Conservation (phyloP, 2,113 vertebrate genomes). For the Hippocampus comes region DNA sequence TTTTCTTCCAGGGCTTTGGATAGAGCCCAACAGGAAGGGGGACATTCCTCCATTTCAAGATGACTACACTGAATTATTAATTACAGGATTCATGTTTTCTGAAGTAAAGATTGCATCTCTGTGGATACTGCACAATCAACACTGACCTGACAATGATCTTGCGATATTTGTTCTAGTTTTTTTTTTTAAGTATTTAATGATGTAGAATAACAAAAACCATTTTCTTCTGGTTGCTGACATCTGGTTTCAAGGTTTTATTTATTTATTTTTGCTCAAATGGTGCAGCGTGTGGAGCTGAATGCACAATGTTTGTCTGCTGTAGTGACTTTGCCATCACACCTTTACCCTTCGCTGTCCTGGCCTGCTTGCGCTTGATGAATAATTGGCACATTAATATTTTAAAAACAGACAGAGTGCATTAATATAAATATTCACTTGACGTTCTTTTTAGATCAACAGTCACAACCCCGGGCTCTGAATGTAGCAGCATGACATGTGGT, state of each 20-base stretch:
- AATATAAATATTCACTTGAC: slow-evolving; percentile 66
- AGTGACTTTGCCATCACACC: slow-evolving; percentile 46
- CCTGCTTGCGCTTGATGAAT: slow-evolving; percentile 44
- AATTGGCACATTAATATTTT: slow-evolving; percentile 65
- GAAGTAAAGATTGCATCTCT: slow-evolving; percentile 40
- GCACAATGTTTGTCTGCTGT: slow-evolving; percentile 31
- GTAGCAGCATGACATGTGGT: slow-evolving; percentile 39
- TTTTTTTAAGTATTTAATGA: background rate
- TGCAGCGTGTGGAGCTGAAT: background rate
- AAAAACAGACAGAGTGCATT: slow-evolving; percentile 58
- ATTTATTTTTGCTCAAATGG: background rate
- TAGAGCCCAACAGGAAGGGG: background rate
- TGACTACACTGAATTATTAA: slow-evolving; percentile 34
- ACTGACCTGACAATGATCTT: slow-evolving; percentile 6
- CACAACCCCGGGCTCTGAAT: slow-evolving; percentile 39
- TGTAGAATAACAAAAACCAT: slow-evolving; percentile 1
- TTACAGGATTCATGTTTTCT: slow-evolving; percentile 38
- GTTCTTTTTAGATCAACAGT: slow-evolving; percentile 65
- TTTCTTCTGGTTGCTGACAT: background rate
- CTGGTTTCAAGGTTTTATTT: background rate
- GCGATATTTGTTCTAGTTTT: background rate
- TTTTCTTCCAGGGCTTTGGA: background rate
- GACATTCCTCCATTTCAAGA: background rate
- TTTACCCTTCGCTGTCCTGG: slow-evolving; percentile 49
- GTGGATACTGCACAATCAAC: slow-evolving; percentile 14